Evolutionary conservation across 1,140 invertebrate genomes (phyloP).

Genomic region (Sitobion miscanthi): DNA sequence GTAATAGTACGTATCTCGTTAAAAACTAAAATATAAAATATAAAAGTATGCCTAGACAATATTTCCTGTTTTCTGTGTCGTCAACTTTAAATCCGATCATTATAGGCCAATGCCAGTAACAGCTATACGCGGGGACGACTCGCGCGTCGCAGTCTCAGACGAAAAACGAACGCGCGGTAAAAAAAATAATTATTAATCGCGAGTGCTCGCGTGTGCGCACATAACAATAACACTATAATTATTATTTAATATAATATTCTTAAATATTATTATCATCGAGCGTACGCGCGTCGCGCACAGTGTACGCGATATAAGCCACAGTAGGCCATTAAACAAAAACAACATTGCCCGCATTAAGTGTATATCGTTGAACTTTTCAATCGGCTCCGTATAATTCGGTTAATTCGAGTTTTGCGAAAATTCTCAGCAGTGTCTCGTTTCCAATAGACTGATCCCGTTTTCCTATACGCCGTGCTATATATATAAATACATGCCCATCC

Average conservation of each 20-base stretch:
- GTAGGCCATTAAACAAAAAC: conserved; percentile 38
- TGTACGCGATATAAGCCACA: background rate
- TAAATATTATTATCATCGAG: background rate
- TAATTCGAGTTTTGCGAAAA: conserved; percentile 53
- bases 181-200: no score
- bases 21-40: background rate
- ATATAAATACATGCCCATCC: background rate
- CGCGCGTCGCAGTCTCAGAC: no score
- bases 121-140: no score
- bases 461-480: background rate
- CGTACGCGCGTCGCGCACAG: background rate
- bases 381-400: conserved; percentile 44
- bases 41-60: background rate
- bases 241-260: background rate
- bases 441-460: conserved; percentile 46
- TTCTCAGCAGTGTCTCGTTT: conserved; percentile 46
- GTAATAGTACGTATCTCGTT: background rate
- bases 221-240: background rate
- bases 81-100: background rate
- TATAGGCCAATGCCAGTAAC: background rate
- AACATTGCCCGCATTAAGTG: conserved; percentile 33
- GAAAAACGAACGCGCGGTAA: no score
- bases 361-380: conserved; percentile 53
- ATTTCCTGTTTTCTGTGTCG: no score
- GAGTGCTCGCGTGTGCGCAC: background rate